Evolutionary conservation across 2,888 invertebrate species (phyloP).

Genomic region (Eilema sororculum): DNA sequence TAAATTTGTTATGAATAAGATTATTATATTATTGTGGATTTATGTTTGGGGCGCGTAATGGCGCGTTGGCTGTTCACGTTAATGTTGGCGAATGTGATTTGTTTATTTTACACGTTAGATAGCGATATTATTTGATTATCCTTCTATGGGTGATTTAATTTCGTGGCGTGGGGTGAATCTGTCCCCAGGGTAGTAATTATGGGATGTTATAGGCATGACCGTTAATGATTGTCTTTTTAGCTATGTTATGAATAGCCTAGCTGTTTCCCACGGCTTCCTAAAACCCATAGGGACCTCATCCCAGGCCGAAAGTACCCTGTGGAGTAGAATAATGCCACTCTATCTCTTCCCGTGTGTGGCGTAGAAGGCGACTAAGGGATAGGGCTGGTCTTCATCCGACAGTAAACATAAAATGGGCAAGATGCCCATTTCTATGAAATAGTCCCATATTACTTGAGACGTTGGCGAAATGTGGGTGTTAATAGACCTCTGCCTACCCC

Average conservation of each 20-base stretch:
- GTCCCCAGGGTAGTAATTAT: neutral
- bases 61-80: slow-evolving; percentile 56
- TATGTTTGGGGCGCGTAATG: slow-evolving; percentile 77
- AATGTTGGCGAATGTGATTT: slow-evolving; percentile 55
- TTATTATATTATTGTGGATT: slow-evolving; percentile 75
- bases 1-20: slow-evolving; percentile 81
- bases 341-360: too few relatives aligned
- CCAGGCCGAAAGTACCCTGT: too few relatives aligned
- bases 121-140: slow-evolving; percentile 41
- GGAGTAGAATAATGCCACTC: too few relatives aligned
- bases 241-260: neutral
- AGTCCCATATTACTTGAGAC: too few relatives aligned
- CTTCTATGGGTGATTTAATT: slow-evolving; percentile 27
- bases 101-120: slow-evolving; percentile 47
- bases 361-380: too few relatives aligned
- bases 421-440: too few relatives aligned
- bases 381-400: too few relatives aligned
- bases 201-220: neutral
- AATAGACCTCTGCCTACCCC: too few relatives aligned
- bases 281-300: neutral
- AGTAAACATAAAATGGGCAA: too few relatives aligned
- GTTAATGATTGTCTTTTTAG: neutral
- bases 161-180: slow-evolving; percentile 4
- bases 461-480: too few relatives aligned
- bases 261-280: neutral